Percentiles rank a stretch among this genome's conserved stretches.
phyloP scores from a whole-genome alignment of 2,797 vertebrate species.

The Falco columbarius region DNA sequence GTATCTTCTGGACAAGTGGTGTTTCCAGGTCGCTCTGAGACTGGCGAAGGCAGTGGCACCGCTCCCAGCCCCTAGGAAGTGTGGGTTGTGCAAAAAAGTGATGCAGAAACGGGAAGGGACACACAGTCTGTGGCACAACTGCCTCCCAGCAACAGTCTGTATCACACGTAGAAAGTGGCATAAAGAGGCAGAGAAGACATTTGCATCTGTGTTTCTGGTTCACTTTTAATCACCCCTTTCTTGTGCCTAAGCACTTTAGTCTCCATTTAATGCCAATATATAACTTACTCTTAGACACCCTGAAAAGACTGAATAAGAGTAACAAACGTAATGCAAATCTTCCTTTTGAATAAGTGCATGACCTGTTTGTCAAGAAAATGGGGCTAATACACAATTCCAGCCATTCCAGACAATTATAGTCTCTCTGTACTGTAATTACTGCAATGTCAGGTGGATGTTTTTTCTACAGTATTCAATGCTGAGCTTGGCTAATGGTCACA shows the following conservation, averaged over 20 bases:
- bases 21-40: not conserved
- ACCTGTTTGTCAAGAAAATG: not conserved
- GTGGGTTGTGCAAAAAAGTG: not conserved
- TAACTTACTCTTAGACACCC: not conserved
- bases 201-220: not conserved
- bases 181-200: not conserved
- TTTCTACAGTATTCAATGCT: not conserved
- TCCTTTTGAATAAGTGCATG: not conserved
- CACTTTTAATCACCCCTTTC: not conserved
- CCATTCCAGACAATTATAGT: not conserved
- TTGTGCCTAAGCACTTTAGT: not conserved
- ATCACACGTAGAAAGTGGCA: not conserved
- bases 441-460: not conserved
- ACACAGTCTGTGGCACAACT: rapidly evolving
- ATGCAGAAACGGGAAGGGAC: not conserved
- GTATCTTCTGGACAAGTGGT: not conserved
- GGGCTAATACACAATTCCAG: not conserved
- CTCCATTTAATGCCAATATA: not conserved
- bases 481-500: not conserved
- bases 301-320: not conserved
- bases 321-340: not conserved
- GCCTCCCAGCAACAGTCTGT: not conserved
- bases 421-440: not conserved
- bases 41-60: not conserved
- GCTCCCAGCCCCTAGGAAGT: not conserved